Evolutionary conservation across 2,888 invertebrate genomes (phyloP).

Genomic region (Chalcosyrphus nemorum): DNA sequence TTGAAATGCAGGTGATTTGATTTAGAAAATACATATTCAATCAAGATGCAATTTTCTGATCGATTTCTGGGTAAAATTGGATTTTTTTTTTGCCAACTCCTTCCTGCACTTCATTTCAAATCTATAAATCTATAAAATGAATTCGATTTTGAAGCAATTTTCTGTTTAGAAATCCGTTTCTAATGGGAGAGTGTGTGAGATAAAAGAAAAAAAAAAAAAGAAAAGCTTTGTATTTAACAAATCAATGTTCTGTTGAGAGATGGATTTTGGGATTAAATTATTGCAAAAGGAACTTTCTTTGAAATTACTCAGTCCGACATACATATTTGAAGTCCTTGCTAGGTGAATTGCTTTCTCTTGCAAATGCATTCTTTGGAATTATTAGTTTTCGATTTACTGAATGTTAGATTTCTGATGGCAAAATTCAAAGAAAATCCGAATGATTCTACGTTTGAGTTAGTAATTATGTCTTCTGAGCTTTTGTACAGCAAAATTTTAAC

Average conservation of each 20-base stretch:
- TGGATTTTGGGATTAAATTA: neutral
- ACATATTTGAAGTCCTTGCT: no score
- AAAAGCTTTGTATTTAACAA: neutral
- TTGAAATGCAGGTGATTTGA: slow-evolving; percentile 72
- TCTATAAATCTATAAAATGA: slow-evolving; percentile 5
- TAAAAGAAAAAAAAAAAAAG: no score
- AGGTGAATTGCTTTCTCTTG: neutral
- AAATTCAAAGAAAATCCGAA: no score
- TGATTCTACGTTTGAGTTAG: no score
- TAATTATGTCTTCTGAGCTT: no score
- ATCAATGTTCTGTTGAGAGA: neutral
- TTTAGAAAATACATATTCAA: slow-evolving; percentile 69
- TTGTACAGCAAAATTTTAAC: no score
- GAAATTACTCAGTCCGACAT: neutral
- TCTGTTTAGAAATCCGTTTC: slow-evolving; percentile 8
- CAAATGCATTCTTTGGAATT: neutral
- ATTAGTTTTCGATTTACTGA: neutral
- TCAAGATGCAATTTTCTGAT: slow-evolving; percentile 70
- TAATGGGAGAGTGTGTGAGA: neutral
- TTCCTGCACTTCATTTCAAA: no score
- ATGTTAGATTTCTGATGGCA: no score
- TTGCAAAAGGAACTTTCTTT: neutral
- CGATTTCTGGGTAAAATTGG: slow-evolving; percentile 63
- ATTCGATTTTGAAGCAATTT: slow-evolving; percentile 2
- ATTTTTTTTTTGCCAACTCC: slow-evolving; percentile 27